Base-by-base conservation (phyloP, 2,113 vertebrate species). In the Mystacornis crossleyi region DNA sequence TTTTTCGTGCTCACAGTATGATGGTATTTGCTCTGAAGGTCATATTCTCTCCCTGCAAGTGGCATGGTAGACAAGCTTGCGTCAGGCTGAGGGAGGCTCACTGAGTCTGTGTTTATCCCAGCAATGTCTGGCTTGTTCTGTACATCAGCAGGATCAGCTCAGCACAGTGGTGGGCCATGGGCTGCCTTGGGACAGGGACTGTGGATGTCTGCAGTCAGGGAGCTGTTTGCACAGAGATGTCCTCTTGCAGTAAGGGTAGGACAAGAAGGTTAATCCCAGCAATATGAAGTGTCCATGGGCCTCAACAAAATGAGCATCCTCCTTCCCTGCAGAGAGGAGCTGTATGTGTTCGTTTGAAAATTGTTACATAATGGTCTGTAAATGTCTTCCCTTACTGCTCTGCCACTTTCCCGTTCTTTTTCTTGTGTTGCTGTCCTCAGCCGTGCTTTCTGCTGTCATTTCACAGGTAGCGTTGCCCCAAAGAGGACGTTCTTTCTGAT, bases 401-500 rank as follows among this genome's bases (percentile, higher is more conserved):
- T 61, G 19, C 28, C 57, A 79, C 28, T 74, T 93, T 33, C 24
- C 18, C 33, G 75, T 79, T 34, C n/a, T 50, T 18, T 71, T n/a
- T 55, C 70, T 48, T 47, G 16, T 65, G 36, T 57, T n/a, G 6
- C 40, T 82, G 50, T 75, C 47, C 45, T 82, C 66, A 64, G 47
- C 29, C 18, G 11, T 54, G 24, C 42, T 64, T 85, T 38, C 64
- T 83, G 54, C 71, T 58, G 42, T 34, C 1, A 0, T 65, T 90
- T 47, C 38, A 40, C 43, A 36, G n/a, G 26, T 75, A 55, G 33
- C 58, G 83, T 86, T 83, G 34, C 55, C 57, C 48, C 36, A 78
- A 0, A 72, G 42, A 64, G 53, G n/a, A 29, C 0, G 0, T 80
- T 69, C 48, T 26, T 79, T 29, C 21, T 6, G 5, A 17, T 48